phyloP scores from a whole-genome alignment of 64 coral and sea anemone genomes.

The Montipora foliosa region DNA sequence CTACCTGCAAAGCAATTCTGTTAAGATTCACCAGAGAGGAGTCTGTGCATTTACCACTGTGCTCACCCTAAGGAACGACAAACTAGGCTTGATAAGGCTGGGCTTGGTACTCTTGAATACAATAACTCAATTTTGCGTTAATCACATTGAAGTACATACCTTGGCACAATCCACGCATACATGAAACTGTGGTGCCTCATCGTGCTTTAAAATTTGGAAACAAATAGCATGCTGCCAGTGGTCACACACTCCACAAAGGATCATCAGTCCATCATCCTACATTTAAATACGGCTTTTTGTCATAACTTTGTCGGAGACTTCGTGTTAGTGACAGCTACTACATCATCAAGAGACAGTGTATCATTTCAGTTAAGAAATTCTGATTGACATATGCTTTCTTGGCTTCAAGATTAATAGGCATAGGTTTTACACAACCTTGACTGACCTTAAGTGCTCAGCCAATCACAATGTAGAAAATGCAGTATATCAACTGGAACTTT shows the following conservation, averaged over 20 bases:
- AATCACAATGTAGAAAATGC: no score
- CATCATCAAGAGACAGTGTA: no score
- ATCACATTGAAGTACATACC: conserved; percentile 36
- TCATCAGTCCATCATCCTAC: conserved; percentile 98
- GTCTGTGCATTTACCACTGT: conserved; percentile 82
- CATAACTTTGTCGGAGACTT: background rate
- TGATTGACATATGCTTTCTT: no score
- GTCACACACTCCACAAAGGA: conserved; percentile 93
- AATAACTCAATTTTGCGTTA: background rate
- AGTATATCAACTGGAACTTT: no score
- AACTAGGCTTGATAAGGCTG: background rate
- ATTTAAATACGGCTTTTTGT: background rate
- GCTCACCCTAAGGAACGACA: background rate
- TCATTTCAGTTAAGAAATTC: no score
- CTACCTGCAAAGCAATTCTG: conserved; percentile 73
- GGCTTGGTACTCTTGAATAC: background rate
- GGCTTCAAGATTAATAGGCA: no score
- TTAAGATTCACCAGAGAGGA: conserved; percentile 62
- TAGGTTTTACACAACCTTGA: no score
- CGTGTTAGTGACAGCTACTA: background rate
- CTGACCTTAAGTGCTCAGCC: no score
- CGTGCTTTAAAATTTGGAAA: conserved; percentile 84
- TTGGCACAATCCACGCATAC: conserved; percentile 85
- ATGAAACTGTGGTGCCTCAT: conserved; percentile 88
- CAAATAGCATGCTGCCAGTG: conserved; percentile 96